phyloP scores from a whole-genome alignment of 2,797 vertebrate genomes.

The Siniperca scherzeri region DNA sequence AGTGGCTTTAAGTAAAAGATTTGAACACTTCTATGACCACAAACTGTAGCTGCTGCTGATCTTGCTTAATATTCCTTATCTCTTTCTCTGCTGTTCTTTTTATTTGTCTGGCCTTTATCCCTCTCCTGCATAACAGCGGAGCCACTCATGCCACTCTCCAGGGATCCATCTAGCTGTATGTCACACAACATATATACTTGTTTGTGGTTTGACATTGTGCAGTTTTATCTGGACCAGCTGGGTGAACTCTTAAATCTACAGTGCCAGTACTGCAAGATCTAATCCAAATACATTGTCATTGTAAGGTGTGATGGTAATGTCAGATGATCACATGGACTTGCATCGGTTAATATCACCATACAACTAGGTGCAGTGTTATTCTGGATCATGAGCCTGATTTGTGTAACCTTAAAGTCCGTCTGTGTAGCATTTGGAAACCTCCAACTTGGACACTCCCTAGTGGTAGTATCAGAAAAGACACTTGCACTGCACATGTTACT shows the following conservation, averaged over 20 bases:
- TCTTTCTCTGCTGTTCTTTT: constrained; percentile 13
- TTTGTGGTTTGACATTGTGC: constrained; percentile 11
- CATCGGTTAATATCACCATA: background rate
- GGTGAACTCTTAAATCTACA: background rate
- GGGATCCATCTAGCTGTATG: constrained; percentile 89
- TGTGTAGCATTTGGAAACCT: too few relatives aligned
- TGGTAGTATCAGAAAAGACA: background rate
- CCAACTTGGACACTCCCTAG: too few relatives aligned
- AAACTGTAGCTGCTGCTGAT: background rate
- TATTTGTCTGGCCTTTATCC: background rate
- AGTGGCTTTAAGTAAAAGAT: background rate
- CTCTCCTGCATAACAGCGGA: constrained; percentile 80
- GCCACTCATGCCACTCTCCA: constrained; percentile 86
- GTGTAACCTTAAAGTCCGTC: background rate
- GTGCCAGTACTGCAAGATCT: background rate
- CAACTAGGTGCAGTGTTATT: background rate
- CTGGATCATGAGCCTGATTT: background rate
- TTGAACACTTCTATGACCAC: background rate
- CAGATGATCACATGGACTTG: background rate
- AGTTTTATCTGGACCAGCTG: background rate
- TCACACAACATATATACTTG: constrained; percentile 1
- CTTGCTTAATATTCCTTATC: background rate
- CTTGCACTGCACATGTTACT: background rate
- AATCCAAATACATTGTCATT: background rate
- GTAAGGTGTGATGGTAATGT: background rate